phyloP scores from a whole-genome alignment of 2,797 vertebrate species.

The Amblyopsis hoosieri region DNA sequence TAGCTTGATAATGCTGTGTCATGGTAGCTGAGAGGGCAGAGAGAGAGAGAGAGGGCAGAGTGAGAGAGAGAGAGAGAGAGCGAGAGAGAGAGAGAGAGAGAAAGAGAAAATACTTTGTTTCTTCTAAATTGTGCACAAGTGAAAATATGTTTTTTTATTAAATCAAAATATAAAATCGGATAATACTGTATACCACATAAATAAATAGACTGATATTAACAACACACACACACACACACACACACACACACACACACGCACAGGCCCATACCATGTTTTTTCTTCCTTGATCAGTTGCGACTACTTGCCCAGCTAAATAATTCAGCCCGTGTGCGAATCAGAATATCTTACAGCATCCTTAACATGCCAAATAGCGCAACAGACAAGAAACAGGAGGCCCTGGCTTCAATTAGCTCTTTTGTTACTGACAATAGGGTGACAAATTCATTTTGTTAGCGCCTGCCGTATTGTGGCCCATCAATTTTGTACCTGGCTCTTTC shows the following conservation, averaged over 20 bases:
- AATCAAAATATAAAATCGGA: background rate
- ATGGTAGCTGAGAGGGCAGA: conserved; percentile 37
- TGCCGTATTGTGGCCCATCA: conserved; percentile 72
- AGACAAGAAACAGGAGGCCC: conserved; percentile 80
- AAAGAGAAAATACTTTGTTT: conserved; percentile 14
- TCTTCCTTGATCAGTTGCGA: conserved; percentile 68
- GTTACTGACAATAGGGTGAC: conserved; percentile 87
- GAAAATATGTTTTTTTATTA: background rate
- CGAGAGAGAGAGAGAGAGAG: background rate
- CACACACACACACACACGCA: conserved; percentile 35
- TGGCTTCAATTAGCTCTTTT: conserved; percentile 91
- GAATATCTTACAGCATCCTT: conserved; percentile 89
- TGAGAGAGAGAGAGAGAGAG: background rate
- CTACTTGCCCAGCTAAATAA: conserved; percentile 84
- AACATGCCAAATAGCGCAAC: conserved; percentile 86
- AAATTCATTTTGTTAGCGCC: conserved; percentile 83
- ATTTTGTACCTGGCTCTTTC: conserved; percentile 81
- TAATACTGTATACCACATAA: background rate
- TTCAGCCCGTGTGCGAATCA: conserved; percentile 85
- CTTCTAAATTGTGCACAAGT: background rate
- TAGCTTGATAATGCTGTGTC: conserved; percentile 63
- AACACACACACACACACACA: background rate
- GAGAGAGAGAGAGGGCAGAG: background rate
- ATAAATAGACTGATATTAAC: conserved; percentile 3
- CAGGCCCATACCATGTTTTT: conserved; percentile 51